These are phyloP conservation scores for Podocnemis expansa DNA, from an alignment of 2,113 vertebrate genomes.

Conservation along the genomic window DNA sequence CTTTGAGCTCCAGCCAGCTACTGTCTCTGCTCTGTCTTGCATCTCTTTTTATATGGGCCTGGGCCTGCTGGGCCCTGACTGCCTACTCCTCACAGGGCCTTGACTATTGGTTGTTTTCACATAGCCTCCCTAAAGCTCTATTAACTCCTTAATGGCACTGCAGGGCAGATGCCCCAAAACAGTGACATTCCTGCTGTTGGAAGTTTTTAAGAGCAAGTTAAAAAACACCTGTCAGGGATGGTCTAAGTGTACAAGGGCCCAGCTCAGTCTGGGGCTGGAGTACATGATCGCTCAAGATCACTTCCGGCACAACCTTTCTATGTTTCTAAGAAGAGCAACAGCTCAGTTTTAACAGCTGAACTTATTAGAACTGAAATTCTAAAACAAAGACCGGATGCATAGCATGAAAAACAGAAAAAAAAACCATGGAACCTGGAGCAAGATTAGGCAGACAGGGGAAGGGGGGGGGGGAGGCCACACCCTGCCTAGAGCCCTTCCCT, in stretches of 20 bases:
- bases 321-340: not conserved
- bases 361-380: not conserved
- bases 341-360: not conserved
- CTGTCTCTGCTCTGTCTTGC: too few species aligned
- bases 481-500: not conserved
- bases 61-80: too few species aligned
- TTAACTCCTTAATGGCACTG: too few species aligned
- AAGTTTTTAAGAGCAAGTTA: not conserved
- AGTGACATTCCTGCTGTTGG: not conserved
- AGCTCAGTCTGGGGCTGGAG: not conserved
- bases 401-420: not conserved
- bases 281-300: not conserved
- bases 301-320: not conserved
- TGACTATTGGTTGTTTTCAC: too few species aligned
- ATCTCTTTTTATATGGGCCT: too few species aligned
- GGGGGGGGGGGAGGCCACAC: too few species aligned
- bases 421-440: not conserved
- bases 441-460: not conserved
- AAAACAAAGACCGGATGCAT: not conserved
- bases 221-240: not conserved
- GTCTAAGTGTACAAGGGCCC: not conserved
- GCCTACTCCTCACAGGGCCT: too few species aligned
- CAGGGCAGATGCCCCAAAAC: too few species aligned
- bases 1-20: too few species aligned
- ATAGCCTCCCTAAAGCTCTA: too few species aligned